phyloP scores from a whole-genome alignment of 2,888 invertebrate species.

The Abscondita cerata region DNA sequence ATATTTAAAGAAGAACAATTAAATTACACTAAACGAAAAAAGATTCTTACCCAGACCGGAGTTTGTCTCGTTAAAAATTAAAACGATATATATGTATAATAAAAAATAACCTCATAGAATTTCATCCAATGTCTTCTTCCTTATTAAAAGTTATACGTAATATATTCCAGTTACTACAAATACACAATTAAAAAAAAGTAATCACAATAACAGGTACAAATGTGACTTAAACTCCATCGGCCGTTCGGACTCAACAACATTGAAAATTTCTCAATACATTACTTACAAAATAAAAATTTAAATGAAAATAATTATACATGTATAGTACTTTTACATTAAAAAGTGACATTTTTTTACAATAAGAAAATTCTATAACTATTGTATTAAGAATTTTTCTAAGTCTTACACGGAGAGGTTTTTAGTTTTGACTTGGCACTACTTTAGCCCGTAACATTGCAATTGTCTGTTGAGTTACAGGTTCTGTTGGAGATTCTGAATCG shows the following conservation, averaged over 20 bases:
- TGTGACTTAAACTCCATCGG: slow-evolving; percentile 3
- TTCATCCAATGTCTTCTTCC: too few relatives aligned
- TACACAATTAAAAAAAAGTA: background rate
- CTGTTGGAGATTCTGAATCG: slow-evolving; percentile 64
- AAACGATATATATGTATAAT: too few relatives aligned
- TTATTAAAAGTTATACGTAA: too few relatives aligned
- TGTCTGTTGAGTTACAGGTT: slow-evolving; percentile 60
- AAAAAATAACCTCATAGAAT: too few relatives aligned
- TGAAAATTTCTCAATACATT: background rate
- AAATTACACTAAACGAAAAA: too few relatives aligned
- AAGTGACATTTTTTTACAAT: slow-evolving; percentile 5
- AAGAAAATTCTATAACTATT: slow-evolving; percentile 19
- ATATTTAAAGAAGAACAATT: too few relatives aligned
- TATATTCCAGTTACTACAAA: too few relatives aligned
- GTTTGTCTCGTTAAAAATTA: too few relatives aligned
- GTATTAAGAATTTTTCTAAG: slow-evolving; percentile 11
- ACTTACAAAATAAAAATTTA: background rate
- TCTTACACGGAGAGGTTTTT: slow-evolving; percentile 17
- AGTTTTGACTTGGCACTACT: slow-evolving; percentile 53
- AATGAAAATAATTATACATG: background rate
- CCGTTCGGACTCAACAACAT: background rate
- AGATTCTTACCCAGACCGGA: too few relatives aligned
- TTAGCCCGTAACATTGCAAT: slow-evolving; percentile 57
- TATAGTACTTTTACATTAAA: background rate
- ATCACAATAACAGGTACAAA: slow-evolving; percentile 3